Evolutionary conservation across 2,888 invertebrate genomes (phyloP), one percentile per base, ranked within the genome.

Genomic region (Zygaena filipendulae): DNA sequence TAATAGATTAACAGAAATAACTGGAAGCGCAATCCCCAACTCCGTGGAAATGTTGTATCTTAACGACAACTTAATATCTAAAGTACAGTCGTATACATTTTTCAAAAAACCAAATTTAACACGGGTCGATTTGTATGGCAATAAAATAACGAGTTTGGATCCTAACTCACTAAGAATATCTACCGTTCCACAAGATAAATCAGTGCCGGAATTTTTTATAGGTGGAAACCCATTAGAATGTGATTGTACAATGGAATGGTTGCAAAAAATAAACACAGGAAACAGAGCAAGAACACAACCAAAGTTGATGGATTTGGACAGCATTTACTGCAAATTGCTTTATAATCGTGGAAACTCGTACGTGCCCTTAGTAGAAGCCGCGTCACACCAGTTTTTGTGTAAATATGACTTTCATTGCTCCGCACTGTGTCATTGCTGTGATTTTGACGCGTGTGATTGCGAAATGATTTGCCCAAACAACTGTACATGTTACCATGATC

Each of bases 171-270:
- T 90, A 40, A 80, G 90, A 45, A 89, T 90, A 69, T 89, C 88
- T 33, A 85, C 88, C 12, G 88, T 90, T 25, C 88, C 89, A 16
- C 79, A 84, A 38, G 87, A 87, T 35, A 87, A 86, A 60, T 80
- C 85, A 12, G 81, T 91, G 33, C 90, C 92, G 4, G 90, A 92
- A 64, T 92, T 93, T 62, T 88, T 88, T 58, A 87, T 94, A 38
- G 91, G 90, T 25, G 88, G 88, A 40, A 95, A 95, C 70, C 92
- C 92, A 30, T 87, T 91, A 55, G 85, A 89, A 50, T 95, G 95
- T 70, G 92, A 92, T 64, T 94, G 93, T 59, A 90, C 90, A 35
- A 92, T 94, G 92, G 91, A 92, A 58, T 95, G 93, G 94, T 66
- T 93, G 43, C 91, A 92, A 69, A 86, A 88, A 63, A 88, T 90